Conservation (phyloP, 2,113 vertebrate species). For the Alces alces region DNA sequence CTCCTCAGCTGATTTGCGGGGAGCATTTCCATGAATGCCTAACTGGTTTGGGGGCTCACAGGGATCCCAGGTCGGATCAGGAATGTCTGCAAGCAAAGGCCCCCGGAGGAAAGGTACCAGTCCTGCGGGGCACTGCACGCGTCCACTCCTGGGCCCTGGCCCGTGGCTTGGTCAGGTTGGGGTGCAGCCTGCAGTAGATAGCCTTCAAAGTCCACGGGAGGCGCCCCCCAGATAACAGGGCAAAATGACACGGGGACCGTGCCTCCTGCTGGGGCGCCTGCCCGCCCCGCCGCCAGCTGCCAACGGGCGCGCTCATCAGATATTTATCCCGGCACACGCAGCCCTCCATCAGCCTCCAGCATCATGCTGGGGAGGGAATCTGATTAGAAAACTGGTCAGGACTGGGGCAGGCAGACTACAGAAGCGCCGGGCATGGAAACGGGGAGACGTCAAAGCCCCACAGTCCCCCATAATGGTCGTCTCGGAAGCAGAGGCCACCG, state of each 20-base stretch:
- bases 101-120: constrained; percentile 49
- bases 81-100: constrained; percentile 6
- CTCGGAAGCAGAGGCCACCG: neutral
- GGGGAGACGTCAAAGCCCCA: constrained; percentile 49
- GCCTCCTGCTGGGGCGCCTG: neutral
- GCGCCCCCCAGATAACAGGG: constrained; percentile 40
- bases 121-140: neutral
- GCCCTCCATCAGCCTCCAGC: constrained; percentile 34
- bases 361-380: neutral
- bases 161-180: neutral
- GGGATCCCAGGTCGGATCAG: neutral
- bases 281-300: neutral
- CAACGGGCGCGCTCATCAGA: constrained; percentile 71
- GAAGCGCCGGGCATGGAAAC: constrained; percentile 34
- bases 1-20: no score
- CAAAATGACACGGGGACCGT: constrained; percentile 34
- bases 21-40: neutral
- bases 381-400: constrained; percentile 62
- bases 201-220: constrained; percentile 52
- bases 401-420: constrained; percentile 58
- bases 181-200: neutral
- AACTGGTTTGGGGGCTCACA: no score
- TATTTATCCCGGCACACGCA: constrained; percentile 64
- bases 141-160: neutral
- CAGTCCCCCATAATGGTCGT: constrained; percentile 47